phyloP scores from a whole-genome alignment of 2,888 invertebrate species.

The Ochropacha duplaris region DNA sequence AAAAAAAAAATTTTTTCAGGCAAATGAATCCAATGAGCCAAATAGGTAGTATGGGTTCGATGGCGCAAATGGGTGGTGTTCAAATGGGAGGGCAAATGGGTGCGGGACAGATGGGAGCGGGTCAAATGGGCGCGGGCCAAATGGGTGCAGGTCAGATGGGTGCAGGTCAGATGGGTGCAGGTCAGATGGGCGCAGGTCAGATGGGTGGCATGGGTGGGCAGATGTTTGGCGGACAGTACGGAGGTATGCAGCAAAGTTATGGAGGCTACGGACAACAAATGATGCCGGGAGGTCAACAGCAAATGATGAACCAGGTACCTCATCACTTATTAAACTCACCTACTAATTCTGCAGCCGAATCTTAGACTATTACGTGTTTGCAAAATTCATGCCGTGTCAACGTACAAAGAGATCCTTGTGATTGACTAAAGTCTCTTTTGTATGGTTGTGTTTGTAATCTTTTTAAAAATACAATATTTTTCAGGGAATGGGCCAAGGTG shows the following conservation, averaged over 20 bases:
- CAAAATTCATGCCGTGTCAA: no score
- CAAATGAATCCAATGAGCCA: constrained; percentile 77
- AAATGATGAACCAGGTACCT: constrained; percentile 81
- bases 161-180: constrained; percentile 64
- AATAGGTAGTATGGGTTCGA: constrained; percentile 74
- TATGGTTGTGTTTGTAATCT: neutral
- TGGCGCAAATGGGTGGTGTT: constrained; percentile 29
- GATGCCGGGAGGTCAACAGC: constrained; percentile 80
- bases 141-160: constrained; percentile 66
- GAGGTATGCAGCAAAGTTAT: constrained; percentile 84
- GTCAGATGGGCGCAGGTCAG: constrained; percentile 70
- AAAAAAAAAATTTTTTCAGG: constrained; percentile 34
- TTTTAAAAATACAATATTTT: constrained; percentile 17
- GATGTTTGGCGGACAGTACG: constrained; percentile 85
- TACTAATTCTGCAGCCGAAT: no score
- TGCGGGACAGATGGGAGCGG: constrained; percentile 57
- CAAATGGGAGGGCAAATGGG: constrained; percentile 26
- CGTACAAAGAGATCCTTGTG: no score
- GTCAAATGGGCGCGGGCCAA: constrained; percentile 64
- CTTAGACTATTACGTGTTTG: no score
- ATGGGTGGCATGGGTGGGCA: constrained; percentile 78
- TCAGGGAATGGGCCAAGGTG: constrained; percentile 75
- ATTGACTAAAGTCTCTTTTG: no score
- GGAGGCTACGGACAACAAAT: constrained; percentile 75
- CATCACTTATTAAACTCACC: no score